Evolutionary conservation across 2,113 vertebrate species (phyloP), one percentile per base, ranked within the genome.

Genomic region (Bufo bufo): DNA sequence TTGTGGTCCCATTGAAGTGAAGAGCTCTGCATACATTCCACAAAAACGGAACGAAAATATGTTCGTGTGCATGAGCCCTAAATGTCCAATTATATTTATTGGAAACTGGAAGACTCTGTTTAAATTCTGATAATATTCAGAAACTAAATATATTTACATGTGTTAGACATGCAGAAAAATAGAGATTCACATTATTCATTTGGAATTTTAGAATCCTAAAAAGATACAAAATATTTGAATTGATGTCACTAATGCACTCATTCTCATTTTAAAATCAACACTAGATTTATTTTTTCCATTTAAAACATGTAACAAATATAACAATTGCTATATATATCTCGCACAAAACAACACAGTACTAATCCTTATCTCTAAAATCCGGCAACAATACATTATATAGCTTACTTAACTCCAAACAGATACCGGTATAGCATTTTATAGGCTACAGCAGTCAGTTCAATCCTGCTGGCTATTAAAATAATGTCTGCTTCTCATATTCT

Each of bases 381-480:
- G 19, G 56, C 45, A 83, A 79, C 77, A 63, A 75, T n/a, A n/a
- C n/a, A n/a, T n/a, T 63, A 77, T 69, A 66, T 52, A 66, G 49
- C 49, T 88, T 78, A 69, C 49, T 45, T 17, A 47, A 77, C 56
- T 84, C 80, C 72, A 77, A 84, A 77, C 71, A 54, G 72, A 88
- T 77, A 52, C 9, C 2, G 54, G 61, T 11, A 77, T 88, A 58
- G 49, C 69, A 7, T n/a, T n/a, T n/a, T n/a, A n/a, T n/a, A 43
- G 71, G 11, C 58, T 75, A 43, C 56, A 75, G 65, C 86, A 65
- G 45, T 77, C 58, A 66, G 23, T 77, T 75, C 16, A 54, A 19
- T 65, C 23, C 49, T 47, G 45, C 19, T 75, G 65, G 82, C 63
- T 88, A 58, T 47, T 56, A 58, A 88, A 84, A 72, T 45, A 63